phyloP scores from a whole-genome alignment of 2,888 invertebrate genomes.

The Monoplex corrugatus region DNA sequence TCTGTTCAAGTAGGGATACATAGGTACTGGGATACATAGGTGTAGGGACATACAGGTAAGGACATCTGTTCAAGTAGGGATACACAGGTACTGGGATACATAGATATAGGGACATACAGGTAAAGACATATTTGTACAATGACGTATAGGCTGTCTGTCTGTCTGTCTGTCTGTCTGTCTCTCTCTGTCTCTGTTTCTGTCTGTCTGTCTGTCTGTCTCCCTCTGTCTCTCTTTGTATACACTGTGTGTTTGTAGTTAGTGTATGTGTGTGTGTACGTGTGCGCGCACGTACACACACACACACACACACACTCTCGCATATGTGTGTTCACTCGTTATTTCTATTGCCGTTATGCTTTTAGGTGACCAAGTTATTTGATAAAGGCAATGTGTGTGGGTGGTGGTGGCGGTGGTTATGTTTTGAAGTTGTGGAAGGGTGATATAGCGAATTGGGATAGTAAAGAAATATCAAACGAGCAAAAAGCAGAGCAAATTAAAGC shows the following conservation, averaged over 20 bases:
- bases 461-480: no score
- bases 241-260: not conserved
- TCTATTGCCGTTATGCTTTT: no score
- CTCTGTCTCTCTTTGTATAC: no score
- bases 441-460: no score
- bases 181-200: no score
- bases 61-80: not conserved
- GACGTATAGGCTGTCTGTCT: no score
- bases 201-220: no score
- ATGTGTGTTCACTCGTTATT: not conserved
- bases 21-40: no score
- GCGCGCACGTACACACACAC: not conserved
- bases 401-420: not conserved
- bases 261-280: not conserved
- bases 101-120: not conserved
- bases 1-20: no score
- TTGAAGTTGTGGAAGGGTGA: conserved; percentile 25
- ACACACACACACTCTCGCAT: not conserved
- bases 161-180: no score
- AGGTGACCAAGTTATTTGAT: no score
- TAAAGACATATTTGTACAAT: not conserved
- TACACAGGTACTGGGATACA: not conserved
- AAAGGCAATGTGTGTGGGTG: no score
- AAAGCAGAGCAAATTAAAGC: not conserved
- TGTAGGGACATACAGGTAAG: not conserved